A percentile compares a stretch with the other conserved stretches of the same genome.
Conservation (phyloP, 2,113 vertebrate species). For the Acrocephalus kingi region DNA sequence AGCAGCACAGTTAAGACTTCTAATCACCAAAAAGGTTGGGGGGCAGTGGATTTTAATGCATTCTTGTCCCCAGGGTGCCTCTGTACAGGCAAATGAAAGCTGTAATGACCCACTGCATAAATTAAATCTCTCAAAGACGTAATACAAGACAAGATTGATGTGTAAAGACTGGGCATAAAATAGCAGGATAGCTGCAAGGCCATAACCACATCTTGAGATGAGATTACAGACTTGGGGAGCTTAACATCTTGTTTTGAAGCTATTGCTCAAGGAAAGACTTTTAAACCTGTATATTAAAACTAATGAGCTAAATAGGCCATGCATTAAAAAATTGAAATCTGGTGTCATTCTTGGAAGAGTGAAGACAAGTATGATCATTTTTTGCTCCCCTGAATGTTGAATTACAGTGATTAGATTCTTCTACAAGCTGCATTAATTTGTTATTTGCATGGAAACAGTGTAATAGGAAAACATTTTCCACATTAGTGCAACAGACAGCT, state of each 20-base stretch:
- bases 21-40: neutral
- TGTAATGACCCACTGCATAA: conserved; percentile 19
- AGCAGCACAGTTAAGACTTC: neutral
- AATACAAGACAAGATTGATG: neutral
- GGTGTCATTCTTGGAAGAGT: conserved; percentile 55
- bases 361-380: conserved; percentile 52
- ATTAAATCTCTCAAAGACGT: neutral
- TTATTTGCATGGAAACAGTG: conserved; percentile 58
- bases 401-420: conserved; percentile 64
- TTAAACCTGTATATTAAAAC: conserved; percentile 50
- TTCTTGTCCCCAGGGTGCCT: neutral
- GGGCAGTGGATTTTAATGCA: neutral
- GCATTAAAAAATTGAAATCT: conserved; percentile 53
- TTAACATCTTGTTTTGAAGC: conserved; percentile 17
- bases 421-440: conserved; percentile 66
- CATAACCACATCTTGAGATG: neutral
- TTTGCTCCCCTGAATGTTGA: conserved; percentile 67
- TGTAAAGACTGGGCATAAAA: neutral
- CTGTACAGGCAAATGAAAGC: neutral
- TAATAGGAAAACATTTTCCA: conserved; percentile 66
- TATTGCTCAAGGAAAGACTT: conserved; percentile 21
- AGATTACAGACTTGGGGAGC: neutral
- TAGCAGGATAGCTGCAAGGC: neutral
- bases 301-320: conserved; percentile 50
- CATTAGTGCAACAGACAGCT: conserved; percentile 58